A percentile compares a stretch with the other conserved stretches of the same genome.
Conservation (phyloP, 1,140 invertebrate species). For the Drosophila dunni region DNA sequence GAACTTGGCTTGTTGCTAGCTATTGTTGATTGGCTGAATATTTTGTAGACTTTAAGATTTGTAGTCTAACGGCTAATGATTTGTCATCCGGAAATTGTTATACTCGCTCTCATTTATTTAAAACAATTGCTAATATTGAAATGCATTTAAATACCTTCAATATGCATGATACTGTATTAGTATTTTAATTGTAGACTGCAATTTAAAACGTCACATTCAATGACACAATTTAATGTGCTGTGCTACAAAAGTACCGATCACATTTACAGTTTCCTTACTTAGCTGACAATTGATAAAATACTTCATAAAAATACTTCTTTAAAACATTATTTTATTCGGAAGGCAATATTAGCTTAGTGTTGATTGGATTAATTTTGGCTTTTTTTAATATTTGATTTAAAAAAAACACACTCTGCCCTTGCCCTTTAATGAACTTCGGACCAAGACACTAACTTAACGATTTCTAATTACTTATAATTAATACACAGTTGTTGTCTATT, state of each 20-base stretch:
- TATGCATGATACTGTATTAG: slow-evolving; percentile 5
- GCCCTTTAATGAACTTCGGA: too few relatives aligned
- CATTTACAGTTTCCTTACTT: neutral
- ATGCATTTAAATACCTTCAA: neutral
- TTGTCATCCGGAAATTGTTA: slow-evolving; percentile 58
- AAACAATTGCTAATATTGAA: neutral
- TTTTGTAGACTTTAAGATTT: slow-evolving; percentile 35
- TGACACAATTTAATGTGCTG: slow-evolving; percentile 42
- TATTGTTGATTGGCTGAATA: slow-evolving; percentile 22
- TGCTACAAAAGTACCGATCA: neutral
- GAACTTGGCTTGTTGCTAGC: slow-evolving; percentile 16
- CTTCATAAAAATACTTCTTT: neutral
- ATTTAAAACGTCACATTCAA: slow-evolving; percentile 51
- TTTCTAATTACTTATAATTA: neutral
- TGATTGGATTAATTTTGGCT: neutral
- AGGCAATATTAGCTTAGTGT: neutral
- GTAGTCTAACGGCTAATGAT: slow-evolving; percentile 48
- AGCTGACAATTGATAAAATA: neutral
- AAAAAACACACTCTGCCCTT: too few relatives aligned
- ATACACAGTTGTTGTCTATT: neutral
- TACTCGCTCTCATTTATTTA: slow-evolving; percentile 1
- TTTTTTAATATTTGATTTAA: too few relatives aligned
- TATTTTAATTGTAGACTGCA: slow-evolving; percentile 29
- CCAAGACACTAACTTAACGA: too few relatives aligned
- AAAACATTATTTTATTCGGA: neutral